Conservation (phyloP, 2,113 vertebrate genomes). For the Chinchilla lanigera region DNA sequence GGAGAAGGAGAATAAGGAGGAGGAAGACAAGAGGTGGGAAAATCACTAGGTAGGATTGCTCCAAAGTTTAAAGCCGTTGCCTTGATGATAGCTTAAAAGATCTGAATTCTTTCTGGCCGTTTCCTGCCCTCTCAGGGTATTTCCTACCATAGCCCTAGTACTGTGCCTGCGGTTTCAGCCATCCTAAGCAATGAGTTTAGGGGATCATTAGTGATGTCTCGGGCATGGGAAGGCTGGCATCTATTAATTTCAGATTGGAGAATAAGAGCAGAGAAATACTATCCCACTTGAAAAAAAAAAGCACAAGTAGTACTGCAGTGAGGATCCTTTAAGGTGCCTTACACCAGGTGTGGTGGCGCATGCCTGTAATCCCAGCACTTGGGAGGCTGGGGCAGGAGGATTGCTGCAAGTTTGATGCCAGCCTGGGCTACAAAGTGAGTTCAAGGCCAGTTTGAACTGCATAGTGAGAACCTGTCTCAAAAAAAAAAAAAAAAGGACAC, state of each 20-base stretch:
- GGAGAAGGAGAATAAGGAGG: background rate
- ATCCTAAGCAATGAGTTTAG: background rate
- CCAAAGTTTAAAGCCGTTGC: background rate
- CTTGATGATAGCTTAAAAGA: background rate
- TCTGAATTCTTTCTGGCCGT: background rate
- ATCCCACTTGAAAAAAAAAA: background rate
- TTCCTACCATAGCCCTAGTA: background rate
- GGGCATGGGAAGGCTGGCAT: background rate
- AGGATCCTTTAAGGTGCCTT: background rate
- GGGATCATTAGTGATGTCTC: background rate
- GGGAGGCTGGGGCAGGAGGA: too few species aligned
- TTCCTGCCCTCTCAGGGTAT: background rate
- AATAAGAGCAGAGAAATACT: background rate
- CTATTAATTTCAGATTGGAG: background rate
- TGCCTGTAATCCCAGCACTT: too few species aligned
- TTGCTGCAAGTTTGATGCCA: too few species aligned
- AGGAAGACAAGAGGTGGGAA: too few species aligned
- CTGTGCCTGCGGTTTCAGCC: background rate
- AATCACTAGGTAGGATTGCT: background rate
- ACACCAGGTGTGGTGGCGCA: too few species aligned
- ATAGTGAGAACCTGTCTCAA: too few species aligned
- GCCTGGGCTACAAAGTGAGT: too few species aligned
- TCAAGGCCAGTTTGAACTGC: too few species aligned
- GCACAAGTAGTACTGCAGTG: background rate
- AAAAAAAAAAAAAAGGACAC: too few species aligned